Conservation (phyloP, 2,888 invertebrate species). For the Drosophila multiciliata region DNA sequence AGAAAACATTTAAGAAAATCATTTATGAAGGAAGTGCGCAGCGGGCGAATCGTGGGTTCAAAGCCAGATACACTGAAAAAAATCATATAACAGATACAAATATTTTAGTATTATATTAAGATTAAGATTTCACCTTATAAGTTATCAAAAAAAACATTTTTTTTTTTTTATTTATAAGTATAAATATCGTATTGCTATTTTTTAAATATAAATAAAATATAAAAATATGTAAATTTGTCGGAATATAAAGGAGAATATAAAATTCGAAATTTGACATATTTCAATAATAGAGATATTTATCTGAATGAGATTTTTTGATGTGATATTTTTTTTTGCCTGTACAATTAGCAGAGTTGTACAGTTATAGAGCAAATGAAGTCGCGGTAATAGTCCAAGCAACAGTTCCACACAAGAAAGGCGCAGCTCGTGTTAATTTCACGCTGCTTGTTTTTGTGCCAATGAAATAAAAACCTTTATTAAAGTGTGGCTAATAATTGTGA, state of each 20-base stretch:
- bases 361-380: not conserved
- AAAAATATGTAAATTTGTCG: not conserved
- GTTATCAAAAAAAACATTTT: not conserved
- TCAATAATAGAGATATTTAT: not conserved
- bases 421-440: constrained; percentile 46
- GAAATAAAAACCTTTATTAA: constrained; percentile 66
- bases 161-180: not conserved
- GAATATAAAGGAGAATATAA: not conserved
- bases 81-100: not conserved
- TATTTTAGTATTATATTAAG: not conserved
- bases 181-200: too few species aligned
- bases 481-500: constrained; percentile 58
- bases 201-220: not conserved
- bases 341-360: not conserved
- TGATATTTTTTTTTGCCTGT: constrained; percentile 1
- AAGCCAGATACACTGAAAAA: not conserved
- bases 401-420: constrained; percentile 5
- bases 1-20: constrained; percentile 23
- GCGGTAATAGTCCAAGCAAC: constrained; percentile 22
- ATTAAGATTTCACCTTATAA: not conserved
- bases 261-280: not conserved
- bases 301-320: not conserved
- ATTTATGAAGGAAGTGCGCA: constrained; percentile 21
- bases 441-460: constrained; percentile 54
- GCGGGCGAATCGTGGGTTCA: constrained; percentile 1